Base-by-base conservation (phyloP, 1,140 invertebrate species). In the Sipha flava region DNA sequence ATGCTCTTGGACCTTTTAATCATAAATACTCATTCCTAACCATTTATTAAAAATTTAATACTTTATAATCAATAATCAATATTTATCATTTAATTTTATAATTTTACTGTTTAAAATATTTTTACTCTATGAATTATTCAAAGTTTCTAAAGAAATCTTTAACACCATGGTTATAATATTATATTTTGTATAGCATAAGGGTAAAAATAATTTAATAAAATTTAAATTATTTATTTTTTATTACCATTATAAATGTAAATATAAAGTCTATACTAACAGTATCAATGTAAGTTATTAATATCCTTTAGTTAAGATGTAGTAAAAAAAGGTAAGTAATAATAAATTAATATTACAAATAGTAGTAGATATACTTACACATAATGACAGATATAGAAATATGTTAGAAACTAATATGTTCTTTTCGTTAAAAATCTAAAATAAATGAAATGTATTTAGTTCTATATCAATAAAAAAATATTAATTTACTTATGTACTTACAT, bases 151-250 rank as follows among this genome's bases (percentile, higher is more conserved):
- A 29, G 40, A 47, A 70, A 70, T 47, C 43, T 70, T 47, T 26
- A 68, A 70, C 66, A 70, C 66, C 66, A 70, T 43, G 29, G 43
- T 47, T 16, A 70, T 70, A 29, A 45, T 70, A 70, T 70, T 70
- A 70, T 45, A 70, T 70, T 47, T 45, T 70, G 66, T 70, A 70
- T 70, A 70, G 66, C 47, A 70, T 70, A 47, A 47, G 66, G 66
- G 66, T 70, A 70, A 70, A 70, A 70, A 70, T 47, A 47, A 70
- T 70, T 70, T 47, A 47, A 70, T 7, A 70, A 47, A 47, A 70
- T 45, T 70, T 47, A 18, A 47, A 47, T 70, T 45, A 45, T 70
- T 70, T 70, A 70, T 70, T 70, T 70, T 70, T 47, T 70, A 47
- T 29, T 70, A 70, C 43, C 43, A 70, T 70, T 70, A 18, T 70